Conservation (phyloP, 2,113 vertebrate species). For the Solea senegalensis region DNA sequence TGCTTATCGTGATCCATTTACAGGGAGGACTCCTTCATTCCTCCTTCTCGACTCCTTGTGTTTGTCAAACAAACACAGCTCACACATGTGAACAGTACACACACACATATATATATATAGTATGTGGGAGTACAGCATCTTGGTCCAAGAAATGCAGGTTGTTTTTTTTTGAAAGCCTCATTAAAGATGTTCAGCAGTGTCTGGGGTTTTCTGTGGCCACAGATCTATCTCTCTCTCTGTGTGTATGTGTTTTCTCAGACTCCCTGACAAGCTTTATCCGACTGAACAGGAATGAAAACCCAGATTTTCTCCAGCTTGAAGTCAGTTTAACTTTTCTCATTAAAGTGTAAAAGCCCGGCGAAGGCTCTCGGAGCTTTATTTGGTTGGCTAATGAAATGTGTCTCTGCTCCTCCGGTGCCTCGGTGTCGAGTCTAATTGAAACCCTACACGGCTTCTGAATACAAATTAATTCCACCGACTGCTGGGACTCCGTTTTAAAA, state of each 20-base stretch:
- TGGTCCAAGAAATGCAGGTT: background rate
- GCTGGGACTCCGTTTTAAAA: background rate
- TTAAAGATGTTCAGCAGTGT: constrained; percentile 41
- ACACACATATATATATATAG: too few relatives aligned
- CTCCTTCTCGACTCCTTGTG: background rate
- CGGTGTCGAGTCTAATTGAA: constrained; percentile 19
- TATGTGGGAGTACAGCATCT: background rate
- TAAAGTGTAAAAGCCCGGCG: constrained; percentile 21
- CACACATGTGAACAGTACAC: too few relatives aligned
- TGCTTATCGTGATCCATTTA: constrained; percentile 43
- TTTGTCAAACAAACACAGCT: background rate
- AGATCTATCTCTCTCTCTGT: constrained; percentile 20
- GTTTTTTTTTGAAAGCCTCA: constrained; percentile 25
- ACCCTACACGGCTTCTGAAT: background rate
- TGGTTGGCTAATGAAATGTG: constrained; percentile 36
- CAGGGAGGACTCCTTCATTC: background rate
- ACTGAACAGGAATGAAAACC: constrained; percentile 18
- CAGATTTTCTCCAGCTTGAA: constrained; percentile 17
- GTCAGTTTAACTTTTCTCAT: constrained; percentile 44
- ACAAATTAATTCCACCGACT: constrained; percentile 1
- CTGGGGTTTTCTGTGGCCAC: constrained; percentile 18
- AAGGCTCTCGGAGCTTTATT: constrained; percentile 37
- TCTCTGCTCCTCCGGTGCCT: constrained; percentile 12
- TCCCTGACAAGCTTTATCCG: constrained; percentile 9
- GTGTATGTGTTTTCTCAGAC: constrained; percentile 26